Evolutionary conservation across 2,888 invertebrate genomes (phyloP), one percentile per base, ranked within the genome.

Genomic region (Tiliacea citrago): DNA sequence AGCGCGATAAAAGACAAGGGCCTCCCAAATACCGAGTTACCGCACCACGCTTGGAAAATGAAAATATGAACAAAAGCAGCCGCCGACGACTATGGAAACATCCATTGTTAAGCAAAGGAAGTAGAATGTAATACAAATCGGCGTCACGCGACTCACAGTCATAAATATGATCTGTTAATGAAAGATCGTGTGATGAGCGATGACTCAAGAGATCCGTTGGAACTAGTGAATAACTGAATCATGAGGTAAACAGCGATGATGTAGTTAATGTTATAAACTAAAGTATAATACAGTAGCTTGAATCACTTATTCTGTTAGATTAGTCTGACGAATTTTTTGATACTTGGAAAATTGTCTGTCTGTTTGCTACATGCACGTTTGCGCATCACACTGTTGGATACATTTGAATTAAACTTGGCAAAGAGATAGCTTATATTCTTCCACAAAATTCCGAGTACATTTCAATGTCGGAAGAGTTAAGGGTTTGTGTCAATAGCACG

Each of bases 181-280:
- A 68, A 45, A 55, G 58, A 80, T 76, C 45, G n/a, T 49, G 58
- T n/a, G 61, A 51, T n/a, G 73, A 49, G 13, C 47, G 49, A 77
- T 83, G 85, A 83, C 39, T 83, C 77, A 84, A 66, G 55, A 73
- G 60, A 68, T 77, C 74, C 72, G 77, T 70, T 58, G 39, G 42
- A 70, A 55, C 51, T 58, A 47, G 2, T 12, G 12, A 29, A 21
- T 51, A 2, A 53, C 49, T 84, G 81, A 83, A 67, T 81, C 83
- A 81, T 57, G 60, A 45, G 35, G 62, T 72, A 72, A 84, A 81
- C 29, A 83, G 2, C 9, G 16, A 60, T 69, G 67, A 67, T 69
- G 53, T 29, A 60, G 75, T 70, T 47, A 61, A 42, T 51, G 16
- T 8, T 66, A 10, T 47, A 16, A 24, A n/a, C 58, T 35, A 57